Conservation (phyloP, 2,113 vertebrate species). For the Melanerpes formicivorus region DNA sequence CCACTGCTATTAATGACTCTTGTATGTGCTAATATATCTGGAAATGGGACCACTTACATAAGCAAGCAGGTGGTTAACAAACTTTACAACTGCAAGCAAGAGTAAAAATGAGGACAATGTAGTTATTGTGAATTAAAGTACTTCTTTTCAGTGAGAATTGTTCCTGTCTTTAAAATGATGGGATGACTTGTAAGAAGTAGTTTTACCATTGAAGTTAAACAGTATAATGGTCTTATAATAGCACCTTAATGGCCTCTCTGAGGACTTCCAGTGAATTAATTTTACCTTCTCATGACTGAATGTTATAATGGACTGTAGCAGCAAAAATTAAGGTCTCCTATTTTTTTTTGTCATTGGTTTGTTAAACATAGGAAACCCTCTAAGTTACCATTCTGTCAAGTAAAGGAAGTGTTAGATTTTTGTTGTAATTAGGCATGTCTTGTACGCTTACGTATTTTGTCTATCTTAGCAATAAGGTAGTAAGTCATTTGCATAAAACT, state of each 20-base stretch:
- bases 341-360: background rate
- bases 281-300: slow-evolving; percentile 22
- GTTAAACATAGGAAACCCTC: background rate
- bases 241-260: slow-evolving; percentile 39
- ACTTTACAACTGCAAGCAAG: background rate
- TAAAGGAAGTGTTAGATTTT: background rate
- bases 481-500: background rate
- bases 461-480: background rate
- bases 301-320: background rate
- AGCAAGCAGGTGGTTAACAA: background rate
- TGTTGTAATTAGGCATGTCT: background rate
- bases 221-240: slow-evolving; percentile 55
- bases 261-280: slow-evolving; percentile 24
- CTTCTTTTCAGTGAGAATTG: background rate
- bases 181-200: slow-evolving; percentile 16
- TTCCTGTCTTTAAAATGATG: slow-evolving; percentile 25
- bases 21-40: background rate
- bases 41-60: background rate
- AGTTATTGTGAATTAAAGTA: background rate
- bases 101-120: background rate
- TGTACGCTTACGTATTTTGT: background rate
- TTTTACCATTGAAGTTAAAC: slow-evolving; percentile 18
- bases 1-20: background rate
- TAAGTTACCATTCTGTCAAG: background rate
- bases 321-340: background rate